Conservation (phyloP, 2,888 invertebrate genomes). For the Lepidonotus clava region DNA sequence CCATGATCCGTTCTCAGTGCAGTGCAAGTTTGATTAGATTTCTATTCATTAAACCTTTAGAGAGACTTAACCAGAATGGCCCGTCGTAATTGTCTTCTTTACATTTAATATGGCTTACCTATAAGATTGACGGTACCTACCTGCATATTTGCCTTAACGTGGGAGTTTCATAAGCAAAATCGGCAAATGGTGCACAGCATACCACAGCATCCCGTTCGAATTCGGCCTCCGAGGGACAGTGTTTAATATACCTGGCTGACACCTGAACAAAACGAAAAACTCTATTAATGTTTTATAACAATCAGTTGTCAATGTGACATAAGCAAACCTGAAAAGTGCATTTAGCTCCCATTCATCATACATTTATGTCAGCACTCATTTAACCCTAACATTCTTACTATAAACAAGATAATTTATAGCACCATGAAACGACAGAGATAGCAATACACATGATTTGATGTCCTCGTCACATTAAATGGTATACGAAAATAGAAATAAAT, state of each 20-base stretch:
- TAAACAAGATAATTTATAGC: background rate
- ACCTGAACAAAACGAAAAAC: background rate
- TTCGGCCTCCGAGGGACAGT: background rate
- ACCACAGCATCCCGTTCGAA: background rate
- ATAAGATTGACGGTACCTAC: background rate
- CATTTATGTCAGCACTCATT: background rate
- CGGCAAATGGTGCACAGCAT: constrained; percentile 22
- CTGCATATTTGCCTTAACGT: constrained; percentile 26
- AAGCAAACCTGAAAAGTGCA: background rate
- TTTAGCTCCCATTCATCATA: background rate
- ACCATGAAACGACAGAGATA: background rate
- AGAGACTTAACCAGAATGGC: too few species aligned
- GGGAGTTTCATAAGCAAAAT: constrained; percentile 33
- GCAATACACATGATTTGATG: too few species aligned
- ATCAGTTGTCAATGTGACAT: background rate
- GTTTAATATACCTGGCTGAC: background rate
- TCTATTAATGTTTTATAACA: background rate
- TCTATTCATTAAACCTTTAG: background rate
- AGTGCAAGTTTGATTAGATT: background rate
- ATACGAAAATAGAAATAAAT: too few species aligned
- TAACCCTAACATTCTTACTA: background rate
- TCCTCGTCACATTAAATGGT: too few species aligned
- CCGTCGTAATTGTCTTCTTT: too few species aligned
- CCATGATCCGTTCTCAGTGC: background rate
- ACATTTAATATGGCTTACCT: background rate